Conservation (phyloP, 2,888 invertebrate genomes). For the Erebia ligea region DNA sequence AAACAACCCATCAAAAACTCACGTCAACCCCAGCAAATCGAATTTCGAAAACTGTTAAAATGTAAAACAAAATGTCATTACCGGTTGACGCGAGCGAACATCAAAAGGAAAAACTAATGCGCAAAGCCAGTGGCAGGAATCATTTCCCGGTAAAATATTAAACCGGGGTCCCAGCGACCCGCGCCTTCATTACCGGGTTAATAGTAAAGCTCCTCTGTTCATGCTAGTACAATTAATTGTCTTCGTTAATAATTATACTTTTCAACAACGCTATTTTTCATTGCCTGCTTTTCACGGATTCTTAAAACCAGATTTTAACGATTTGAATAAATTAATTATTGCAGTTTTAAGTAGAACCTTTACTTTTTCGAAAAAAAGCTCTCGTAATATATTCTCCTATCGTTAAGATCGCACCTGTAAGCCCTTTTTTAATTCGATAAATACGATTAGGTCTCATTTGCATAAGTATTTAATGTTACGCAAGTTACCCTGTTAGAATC, state of each 20-base stretch:
- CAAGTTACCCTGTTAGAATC: too few relatives aligned
- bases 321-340: too few relatives aligned
- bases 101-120: conserved; percentile 80
- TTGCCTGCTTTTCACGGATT: not conserved
- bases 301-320: not conserved
- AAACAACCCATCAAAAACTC: conserved; percentile 7
- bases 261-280: not conserved
- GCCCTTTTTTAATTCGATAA: too few relatives aligned
- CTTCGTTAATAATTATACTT: conserved; percentile 42
- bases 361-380: not conserved
- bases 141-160: conserved; percentile 77
- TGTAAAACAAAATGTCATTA: conserved; percentile 69
- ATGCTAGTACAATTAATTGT: not conserved
- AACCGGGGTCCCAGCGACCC: conserved; percentile 33
- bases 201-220: not conserved
- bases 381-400: too few relatives aligned
- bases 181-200: conserved; percentile 1
- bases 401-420: too few relatives aligned
- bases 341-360: not conserved
- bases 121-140: conserved; percentile 55
- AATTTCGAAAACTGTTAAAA: conserved; percentile 50
- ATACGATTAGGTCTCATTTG: too few relatives aligned
- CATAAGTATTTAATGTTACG: too few relatives aligned
- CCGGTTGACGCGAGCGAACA: conserved; percentile 65
- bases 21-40: conserved; percentile 21